These are phyloP conservation scores for Agapornis roseicollis DNA, from an alignment of 2,113 vertebrate species.

Conservation along the genomic window DNA sequence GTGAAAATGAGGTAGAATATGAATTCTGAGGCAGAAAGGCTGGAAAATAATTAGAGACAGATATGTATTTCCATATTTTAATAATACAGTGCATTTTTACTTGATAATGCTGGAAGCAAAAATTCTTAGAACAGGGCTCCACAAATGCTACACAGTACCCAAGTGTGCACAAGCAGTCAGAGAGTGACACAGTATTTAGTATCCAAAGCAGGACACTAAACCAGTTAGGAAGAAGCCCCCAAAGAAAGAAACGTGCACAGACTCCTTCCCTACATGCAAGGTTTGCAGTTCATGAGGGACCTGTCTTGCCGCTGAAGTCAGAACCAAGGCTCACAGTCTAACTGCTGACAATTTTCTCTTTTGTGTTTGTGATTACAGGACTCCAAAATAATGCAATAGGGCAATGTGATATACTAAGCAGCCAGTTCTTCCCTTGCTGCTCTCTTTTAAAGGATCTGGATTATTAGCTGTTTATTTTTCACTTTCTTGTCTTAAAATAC, in stretches of 20 bases:
- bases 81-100: not conserved
- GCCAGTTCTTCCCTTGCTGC: not conserved
- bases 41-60: not conserved
- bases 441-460: not conserved
- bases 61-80: not conserved
- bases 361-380: not conserved
- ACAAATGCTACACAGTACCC: not conserved
- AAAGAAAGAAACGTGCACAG: not conserved
- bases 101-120: not conserved
- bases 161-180: not conserved
- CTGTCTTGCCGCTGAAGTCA: not conserved
- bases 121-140: not conserved
- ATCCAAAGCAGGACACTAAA: not conserved
- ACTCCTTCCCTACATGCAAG: not conserved
- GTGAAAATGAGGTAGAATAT: not conserved
- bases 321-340: not conserved
- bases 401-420: not conserved
- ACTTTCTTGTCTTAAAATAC: fast-evolving
- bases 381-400: not conserved
- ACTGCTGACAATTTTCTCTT: not conserved
- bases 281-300: not conserved
- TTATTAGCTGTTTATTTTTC: not conserved
- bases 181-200: not conserved
- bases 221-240: not conserved
- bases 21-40: not conserved